Percentiles rank a stretch among this genome's conserved stretches.
These are phyloP conservation scores for Sebastes fasciatus DNA, from an alignment of 2,113 vertebrate genomes.

Conservation along the genomic window DNA sequence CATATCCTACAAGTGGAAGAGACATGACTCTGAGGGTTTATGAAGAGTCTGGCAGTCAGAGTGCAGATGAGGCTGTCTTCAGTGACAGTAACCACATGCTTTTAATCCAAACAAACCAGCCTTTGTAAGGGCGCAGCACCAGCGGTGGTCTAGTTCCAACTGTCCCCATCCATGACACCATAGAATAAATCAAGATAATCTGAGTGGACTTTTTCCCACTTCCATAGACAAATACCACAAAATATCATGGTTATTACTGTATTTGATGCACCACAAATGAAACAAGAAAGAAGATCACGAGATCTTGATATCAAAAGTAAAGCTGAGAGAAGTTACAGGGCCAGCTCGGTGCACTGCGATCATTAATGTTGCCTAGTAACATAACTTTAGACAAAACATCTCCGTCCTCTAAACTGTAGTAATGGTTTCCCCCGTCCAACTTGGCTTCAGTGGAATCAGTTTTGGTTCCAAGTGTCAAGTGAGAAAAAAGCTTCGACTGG, in stretches of 20 bases:
- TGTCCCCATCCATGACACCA: slow-evolving; percentile 21
- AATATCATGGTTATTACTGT: slow-evolving; percentile 5
- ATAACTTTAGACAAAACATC: slow-evolving; percentile 30
- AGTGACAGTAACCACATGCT: slow-evolving; percentile 65
- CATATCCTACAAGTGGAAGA: not conserved
- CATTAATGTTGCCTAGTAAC: slow-evolving; percentile 31
- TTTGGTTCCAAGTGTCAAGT: not conserved
- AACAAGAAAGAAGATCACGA: not conserved
- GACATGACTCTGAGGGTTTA: not conserved
- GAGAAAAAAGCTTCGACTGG: not conserved
- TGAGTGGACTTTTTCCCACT: not conserved
- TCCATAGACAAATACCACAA: slow-evolving; percentile 6
- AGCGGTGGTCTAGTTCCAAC: slow-evolving; percentile 43
- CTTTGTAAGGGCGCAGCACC: slow-evolving; percentile 24
- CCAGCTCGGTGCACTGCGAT: not conserved
- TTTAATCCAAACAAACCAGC: slow-evolving; percentile 60
- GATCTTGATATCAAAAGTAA: slow-evolving; percentile 18
- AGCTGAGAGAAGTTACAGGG: not conserved
- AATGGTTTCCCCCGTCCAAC: slow-evolving; percentile 2
- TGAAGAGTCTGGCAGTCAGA: slow-evolving; percentile 27
- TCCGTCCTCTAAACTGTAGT: not conserved
- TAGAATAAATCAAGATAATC: slow-evolving; percentile 38
- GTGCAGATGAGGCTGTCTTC: slow-evolving; percentile 43
- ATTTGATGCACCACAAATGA: not conserved
- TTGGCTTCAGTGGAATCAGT: slow-evolving; percentile 20